phyloP scores from a whole-genome alignment of 2,888 invertebrate species.

The Leptinotarsa tumamoca region DNA sequence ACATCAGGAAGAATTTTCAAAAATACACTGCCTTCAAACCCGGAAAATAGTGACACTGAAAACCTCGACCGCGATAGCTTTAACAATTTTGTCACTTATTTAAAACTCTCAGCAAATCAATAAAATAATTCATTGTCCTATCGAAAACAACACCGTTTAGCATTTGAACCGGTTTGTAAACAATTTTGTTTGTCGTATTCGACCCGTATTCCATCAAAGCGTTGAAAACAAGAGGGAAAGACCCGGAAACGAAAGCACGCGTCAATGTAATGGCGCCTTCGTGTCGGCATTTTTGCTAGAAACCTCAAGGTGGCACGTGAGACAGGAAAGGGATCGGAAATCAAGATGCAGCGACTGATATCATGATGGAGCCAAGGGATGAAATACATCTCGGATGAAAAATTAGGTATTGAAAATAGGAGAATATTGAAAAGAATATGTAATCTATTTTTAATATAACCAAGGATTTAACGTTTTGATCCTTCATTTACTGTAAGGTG shows the following conservation, averaged over 20 bases:
- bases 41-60: too few relatives aligned
- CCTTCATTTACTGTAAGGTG: too few relatives aligned
- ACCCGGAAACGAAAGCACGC: conserved; percentile 42
- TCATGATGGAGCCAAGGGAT: not conserved
- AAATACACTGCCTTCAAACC: too few relatives aligned
- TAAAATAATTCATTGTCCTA: not conserved
- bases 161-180: not conserved
- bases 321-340: not conserved
- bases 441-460: too few relatives aligned
- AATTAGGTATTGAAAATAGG: not conserved
- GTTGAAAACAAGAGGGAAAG: conserved; percentile 27
- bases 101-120: not conserved
- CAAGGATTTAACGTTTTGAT: too few relatives aligned
- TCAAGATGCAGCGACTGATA: conserved; percentile 2
- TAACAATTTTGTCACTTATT: not conserved
- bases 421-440: too few relatives aligned
- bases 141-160: conserved; percentile 7
- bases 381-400: not conserved
- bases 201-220: conserved; percentile 8
- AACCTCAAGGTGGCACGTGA: conserved; percentile 2
- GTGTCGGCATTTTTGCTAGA: conserved; percentile 47
- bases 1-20: too few relatives aligned
- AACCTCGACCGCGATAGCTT: too few relatives aligned
- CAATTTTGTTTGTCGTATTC: conserved; percentile 16
- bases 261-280: conserved; percentile 58